phyloP scores from a whole-genome alignment of 2,113 vertebrate species.

The Myodes glareolus region DNA sequence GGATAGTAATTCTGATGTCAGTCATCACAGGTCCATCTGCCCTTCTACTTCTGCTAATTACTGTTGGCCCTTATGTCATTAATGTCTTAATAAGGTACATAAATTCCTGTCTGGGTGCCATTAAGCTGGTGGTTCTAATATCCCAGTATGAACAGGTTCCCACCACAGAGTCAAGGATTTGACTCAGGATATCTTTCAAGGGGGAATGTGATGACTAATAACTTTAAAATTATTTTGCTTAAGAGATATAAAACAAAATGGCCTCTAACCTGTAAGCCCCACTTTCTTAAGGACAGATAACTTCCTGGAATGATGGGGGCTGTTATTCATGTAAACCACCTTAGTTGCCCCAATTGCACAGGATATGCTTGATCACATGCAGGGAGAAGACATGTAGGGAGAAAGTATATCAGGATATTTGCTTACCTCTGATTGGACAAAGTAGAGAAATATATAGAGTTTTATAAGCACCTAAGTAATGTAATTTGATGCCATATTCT shows the following conservation, averaged over 20 bases:
- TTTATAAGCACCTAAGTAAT: not conserved
- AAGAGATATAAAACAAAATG: not conserved
- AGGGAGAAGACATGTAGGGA: not conserved
- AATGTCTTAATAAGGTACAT: not conserved
- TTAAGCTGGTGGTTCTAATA: not conserved
- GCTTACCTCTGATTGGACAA: not conserved
- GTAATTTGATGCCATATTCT: not conserved
- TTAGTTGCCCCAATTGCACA: not conserved
- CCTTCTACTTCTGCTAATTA: not conserved
- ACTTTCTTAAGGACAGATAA: not conserved
- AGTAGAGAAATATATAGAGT: not conserved
- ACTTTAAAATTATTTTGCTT: not conserved
- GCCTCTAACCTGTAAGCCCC: not conserved
- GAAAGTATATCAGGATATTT: not conserved
- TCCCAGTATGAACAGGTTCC: not conserved
- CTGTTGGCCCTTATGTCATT: not conserved
- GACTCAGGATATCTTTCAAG: not conserved
- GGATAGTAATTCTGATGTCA: not conserved
- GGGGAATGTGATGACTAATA: not conserved
- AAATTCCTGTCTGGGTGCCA: not conserved
- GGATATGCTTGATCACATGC: not conserved
- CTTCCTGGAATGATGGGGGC: not conserved
- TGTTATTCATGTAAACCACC: not conserved
- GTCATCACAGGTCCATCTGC: not conserved
- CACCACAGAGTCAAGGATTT: not conserved